A percentile compares a stretch with the other conserved stretches of the same genome.
These are phyloP conservation scores for Pachypeltis micranthus DNA, from an alignment of 1,140 invertebrate genomes.

Conservation along the genomic window DNA sequence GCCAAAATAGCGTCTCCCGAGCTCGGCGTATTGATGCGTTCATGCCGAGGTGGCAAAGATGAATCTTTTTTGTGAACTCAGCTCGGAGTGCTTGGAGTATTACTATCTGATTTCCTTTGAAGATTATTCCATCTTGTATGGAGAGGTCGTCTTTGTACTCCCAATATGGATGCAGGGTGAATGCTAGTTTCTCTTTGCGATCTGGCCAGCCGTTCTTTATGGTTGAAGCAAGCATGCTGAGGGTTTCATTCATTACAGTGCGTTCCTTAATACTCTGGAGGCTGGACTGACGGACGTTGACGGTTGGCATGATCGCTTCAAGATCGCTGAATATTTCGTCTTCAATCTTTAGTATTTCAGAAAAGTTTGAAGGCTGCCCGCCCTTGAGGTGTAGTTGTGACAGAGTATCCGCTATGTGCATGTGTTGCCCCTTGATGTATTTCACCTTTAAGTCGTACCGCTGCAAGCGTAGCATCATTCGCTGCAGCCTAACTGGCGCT, in stretches of 20 bases:
- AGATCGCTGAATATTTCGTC: not conserved
- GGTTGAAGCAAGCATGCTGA: not conserved
- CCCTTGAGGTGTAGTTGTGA: not conserved
- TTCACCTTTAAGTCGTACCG: conserved; percentile 1
- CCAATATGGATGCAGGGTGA: not conserved
- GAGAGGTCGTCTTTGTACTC: not conserved
- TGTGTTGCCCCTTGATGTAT: not conserved
- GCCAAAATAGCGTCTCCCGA: not conserved
- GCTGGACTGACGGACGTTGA: not conserved
- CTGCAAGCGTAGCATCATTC: not conserved
- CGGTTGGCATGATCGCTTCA: not conserved
- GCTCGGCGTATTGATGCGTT: not conserved
- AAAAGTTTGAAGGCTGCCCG: not conserved
- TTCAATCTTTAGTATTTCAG: not conserved
- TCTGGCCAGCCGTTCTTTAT: not conserved
- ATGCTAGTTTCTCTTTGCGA: not conserved
- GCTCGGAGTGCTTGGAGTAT: not conserved
- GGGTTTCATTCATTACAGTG: not conserved
- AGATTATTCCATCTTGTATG: not conserved
- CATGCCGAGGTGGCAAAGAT: not conserved
- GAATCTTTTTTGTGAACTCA: not conserved
- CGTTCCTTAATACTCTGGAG: not conserved
- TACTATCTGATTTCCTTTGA: not conserved
- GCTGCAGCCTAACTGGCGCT: conserved; percentile 31
- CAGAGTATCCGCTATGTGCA: conserved; percentile 5